Evolutionary conservation across 2,113 vertebrate genomes (phyloP).

Genomic region (Galemys pyrenaicus): DNA sequence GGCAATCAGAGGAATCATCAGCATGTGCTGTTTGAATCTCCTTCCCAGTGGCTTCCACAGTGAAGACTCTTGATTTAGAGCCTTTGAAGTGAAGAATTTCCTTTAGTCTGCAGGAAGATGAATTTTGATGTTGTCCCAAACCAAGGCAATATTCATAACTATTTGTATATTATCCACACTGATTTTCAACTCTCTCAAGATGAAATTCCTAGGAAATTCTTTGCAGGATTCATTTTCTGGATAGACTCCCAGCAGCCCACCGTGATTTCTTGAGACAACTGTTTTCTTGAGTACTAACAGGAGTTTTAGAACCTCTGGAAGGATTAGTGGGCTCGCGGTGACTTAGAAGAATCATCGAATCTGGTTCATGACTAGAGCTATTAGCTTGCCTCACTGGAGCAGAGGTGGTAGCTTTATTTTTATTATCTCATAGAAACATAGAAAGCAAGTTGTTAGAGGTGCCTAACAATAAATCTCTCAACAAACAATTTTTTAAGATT

Average conservation of each 20-base stretch:
- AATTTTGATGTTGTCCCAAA: neutral
- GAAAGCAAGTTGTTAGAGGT: constrained; percentile 15
- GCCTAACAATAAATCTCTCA: neutral
- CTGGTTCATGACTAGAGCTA: neutral
- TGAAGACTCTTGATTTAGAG: neutral
- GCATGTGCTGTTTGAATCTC: neutral
- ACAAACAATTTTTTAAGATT: neutral
- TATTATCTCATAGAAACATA: neutral
- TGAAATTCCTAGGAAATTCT: neutral
- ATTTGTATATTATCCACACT: neutral
- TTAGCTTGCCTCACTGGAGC: neutral
- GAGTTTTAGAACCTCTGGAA: neutral
- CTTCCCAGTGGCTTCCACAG: neutral
- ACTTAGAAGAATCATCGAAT: neutral
- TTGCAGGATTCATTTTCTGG: neutral
- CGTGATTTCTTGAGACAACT: neutral
- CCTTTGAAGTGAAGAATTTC: neutral
- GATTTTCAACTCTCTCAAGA: neutral
- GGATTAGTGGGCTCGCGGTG: neutral
- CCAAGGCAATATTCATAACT: neutral
- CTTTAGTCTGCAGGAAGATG: neutral
- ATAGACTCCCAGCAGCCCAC: neutral
- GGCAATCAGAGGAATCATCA: neutral
- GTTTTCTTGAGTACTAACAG: neutral
- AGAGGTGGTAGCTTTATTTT: neutral